Percentiles rank a stretch among this genome's conserved stretches.
phyloP scores from a whole-genome alignment of 2,113 vertebrate genomes.

The Chamaetylas fuelleborni region DNA sequence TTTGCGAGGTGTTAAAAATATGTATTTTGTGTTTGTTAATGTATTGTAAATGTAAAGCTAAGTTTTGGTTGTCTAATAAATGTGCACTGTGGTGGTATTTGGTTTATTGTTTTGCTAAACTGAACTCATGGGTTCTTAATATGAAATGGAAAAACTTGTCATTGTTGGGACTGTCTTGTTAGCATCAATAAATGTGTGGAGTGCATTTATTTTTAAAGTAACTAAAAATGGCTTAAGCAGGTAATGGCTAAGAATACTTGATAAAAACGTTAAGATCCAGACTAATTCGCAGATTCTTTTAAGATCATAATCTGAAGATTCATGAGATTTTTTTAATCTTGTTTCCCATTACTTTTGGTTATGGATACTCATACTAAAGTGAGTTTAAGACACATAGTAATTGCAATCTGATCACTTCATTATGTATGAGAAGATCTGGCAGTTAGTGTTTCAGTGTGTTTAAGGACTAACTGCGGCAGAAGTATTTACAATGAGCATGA shows the following conservation, averaged over 20 bases:
- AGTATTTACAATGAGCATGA: neutral
- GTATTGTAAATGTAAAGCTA: constrained; percentile 19
- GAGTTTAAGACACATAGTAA: neutral
- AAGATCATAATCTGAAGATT: neutral
- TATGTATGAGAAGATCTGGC: neutral
- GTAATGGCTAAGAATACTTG: neutral
- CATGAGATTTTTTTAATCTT: neutral
- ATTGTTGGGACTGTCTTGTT: neutral
- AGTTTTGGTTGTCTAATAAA: constrained; percentile 47
- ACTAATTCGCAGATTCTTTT: neutral
- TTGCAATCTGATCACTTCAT: neutral
- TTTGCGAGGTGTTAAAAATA: neutral
- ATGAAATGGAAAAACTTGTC: neutral
- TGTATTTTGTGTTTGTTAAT: constrained; percentile 22
- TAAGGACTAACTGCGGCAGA: neutral
- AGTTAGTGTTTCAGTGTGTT: neutral
- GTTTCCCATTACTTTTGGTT: neutral
- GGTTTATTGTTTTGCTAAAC: neutral
- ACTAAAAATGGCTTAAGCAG: neutral
- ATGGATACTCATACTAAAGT: neutral
- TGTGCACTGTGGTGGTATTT: neutral
- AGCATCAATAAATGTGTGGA: neutral
- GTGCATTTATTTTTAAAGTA: neutral
- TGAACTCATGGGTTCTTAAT: neutral
- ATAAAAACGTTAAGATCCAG: neutral